Evolutionary conservation across 1,140 invertebrate species (phyloP), one percentile per base, ranked within the genome.

Genomic region (Acromyrmex echinatior): DNA sequence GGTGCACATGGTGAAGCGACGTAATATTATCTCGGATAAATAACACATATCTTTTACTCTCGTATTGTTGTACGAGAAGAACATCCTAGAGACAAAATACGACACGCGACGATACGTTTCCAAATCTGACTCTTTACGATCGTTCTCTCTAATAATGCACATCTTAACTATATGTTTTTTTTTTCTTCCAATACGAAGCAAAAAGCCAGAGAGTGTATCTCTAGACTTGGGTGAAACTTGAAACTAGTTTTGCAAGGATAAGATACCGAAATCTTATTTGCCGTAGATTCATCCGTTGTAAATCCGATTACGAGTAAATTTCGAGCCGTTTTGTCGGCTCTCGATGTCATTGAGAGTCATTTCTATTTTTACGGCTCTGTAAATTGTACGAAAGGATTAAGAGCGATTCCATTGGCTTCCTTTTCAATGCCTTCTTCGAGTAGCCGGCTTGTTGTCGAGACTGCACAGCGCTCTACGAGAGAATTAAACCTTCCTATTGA

Each of bases 401-500:
- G 66, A 76, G 39, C 39, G 66, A 65, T 51, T 74, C 70, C 28
- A 76, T 58, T 39, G 56, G 86, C 35, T 82, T 91, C 84, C 84
- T 86, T 87, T 86, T 81, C 53, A 87, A 81, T 89, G 53, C 89
- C 87, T 91, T 71, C 80, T 88, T 88, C 90, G 86, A 91, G 89
- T 90, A 92, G 86, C 74, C 85, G 78, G 78, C 71, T 81, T 88
- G 80, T 91, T 90, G 87, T 91, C 89, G 87, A 88, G 63, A 35
- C 62, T 81, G 88, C 82, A 62, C 25, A 84, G 89, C 87, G 87
- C 87, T 39, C 35, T 73, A 49, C 73, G 73, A 74, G 80, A 76
- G 92, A 93, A 94, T 94, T 93, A 93, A 92, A 86, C 86, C 91
- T 90, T 92, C 68, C 92, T 90, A 93, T 93, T 94, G 92, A 93